Conservation (phyloP, 2,888 invertebrate species). For the Fabriciana adippe region DNA sequence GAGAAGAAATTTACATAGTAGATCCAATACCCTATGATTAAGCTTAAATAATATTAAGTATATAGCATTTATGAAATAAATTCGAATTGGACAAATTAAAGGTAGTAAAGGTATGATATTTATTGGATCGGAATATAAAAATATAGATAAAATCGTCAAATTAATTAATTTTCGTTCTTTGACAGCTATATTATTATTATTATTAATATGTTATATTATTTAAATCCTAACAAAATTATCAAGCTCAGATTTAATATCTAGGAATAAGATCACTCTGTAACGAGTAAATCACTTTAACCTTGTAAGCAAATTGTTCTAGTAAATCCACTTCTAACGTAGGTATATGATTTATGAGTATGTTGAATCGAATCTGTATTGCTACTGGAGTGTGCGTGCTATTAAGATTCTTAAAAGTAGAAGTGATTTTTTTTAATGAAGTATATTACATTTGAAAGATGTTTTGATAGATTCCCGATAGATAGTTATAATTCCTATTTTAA, state of each 20-base stretch:
- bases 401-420: not conserved
- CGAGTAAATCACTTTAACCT: slow-evolving; percentile 64
- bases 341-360: slow-evolving; percentile 16
- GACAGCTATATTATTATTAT: no score
- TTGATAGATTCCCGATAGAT: no score
- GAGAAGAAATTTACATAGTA: slow-evolving; percentile 24
- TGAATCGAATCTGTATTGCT: slow-evolving; percentile 13
- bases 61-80: not conserved
- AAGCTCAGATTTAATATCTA: slow-evolving; percentile 39
- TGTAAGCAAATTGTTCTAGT: slow-evolving; percentile 62
- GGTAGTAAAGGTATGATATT: not conserved
- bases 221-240: slow-evolving; percentile 20
- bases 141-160: no score
- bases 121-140: no score
- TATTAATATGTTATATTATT: no score
- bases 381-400: not conserved
- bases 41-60: not conserved
- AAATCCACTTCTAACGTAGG: slow-evolving; percentile 47
- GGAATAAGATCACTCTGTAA: slow-evolving; percentile 59
- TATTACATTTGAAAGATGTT: not conserved
- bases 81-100: not conserved
- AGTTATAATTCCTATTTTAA: no score
- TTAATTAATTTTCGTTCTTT: no score
- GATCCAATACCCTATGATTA: not conserved
- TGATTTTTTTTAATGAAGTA: not conserved